Evolutionary conservation across 2,113 vertebrate genomes (phyloP), one percentile per base, ranked within the genome.

Genomic region (Nymphicus hollandicus): DNA sequence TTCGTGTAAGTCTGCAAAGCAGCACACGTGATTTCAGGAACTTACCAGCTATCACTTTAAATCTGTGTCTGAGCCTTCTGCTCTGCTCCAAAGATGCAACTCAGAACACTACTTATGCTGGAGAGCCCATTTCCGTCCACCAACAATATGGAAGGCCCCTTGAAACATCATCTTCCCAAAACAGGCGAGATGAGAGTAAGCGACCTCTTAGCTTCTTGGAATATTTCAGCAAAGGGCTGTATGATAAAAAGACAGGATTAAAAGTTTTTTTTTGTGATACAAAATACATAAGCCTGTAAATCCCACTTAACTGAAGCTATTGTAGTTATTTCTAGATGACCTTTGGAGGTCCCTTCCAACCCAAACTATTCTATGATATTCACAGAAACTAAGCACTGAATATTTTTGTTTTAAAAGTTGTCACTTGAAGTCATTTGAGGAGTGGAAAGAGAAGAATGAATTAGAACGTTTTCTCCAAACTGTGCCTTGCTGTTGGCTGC

Each of bases 1-100:
- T 96, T 81, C 11, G 39, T 76, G 91, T 94, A 95, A 81, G 77
- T 91, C 91, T 93, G 47, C 43, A 79, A 76, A 89, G 52, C 60
- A 84, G 69, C 28, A 17, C 73, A 37, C 13, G 24, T 22, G 33
- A 74, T 93, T 95, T 86, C 70, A 86, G 72, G 43, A 50, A 55
- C 55, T 95, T 86, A 68, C 0, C 9, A 64, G 64, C 64, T 81
- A 92, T 94, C n/a, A 43, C 69, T 95, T 94, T 92, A 78, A 58
- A 55, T 88, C 52, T 53, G 23, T 64, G 49, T 4, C 82, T 64
- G 55, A 83, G 47, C 86, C 80, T 90, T 93, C 83, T 92, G 80
- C 71, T 93, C 39, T 80, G 18, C 68, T 83, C 23, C 3, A 1
- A 86, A 81, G 83, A 70, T 58, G 33, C 74, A 66, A 70, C 73